phyloP scores from a whole-genome alignment of 2,113 vertebrate genomes.

The Mesitornis unicolor region DNA sequence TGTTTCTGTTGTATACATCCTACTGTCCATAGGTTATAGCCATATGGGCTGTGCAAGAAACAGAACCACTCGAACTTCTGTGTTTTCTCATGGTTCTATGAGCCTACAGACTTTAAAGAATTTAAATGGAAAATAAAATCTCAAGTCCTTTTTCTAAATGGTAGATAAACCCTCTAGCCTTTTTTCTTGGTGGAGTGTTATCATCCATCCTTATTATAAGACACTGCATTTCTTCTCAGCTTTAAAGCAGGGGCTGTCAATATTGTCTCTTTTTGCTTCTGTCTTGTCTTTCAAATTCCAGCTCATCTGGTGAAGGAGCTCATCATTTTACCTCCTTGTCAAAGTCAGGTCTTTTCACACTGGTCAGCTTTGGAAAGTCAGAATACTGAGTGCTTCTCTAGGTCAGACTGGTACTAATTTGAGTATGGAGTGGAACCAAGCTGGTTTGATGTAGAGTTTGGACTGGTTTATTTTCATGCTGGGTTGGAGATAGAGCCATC shows the following conservation, averaged over 20 bases:
- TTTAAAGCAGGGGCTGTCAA: neutral
- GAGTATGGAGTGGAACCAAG: constrained; percentile 42
- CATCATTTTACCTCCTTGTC: neutral
- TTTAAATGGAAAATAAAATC: constrained; percentile 35
- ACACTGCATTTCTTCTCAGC: constrained; percentile 24
- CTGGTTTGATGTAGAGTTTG: constrained; percentile 42
- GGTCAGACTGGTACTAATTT: constrained; percentile 47
- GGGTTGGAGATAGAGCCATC: constrained; percentile 51
- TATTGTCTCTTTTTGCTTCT: constrained; percentile 36
- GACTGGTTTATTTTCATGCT: constrained; percentile 59
- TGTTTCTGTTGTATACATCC: neutral
- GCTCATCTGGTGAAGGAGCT: constrained; percentile 10
- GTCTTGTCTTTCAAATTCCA: constrained; percentile 45
- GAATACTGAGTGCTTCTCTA: constrained; percentile 38
- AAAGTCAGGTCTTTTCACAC: constrained; percentile 21
- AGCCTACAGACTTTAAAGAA: neutral
- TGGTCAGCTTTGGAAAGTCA: constrained; percentile 49
- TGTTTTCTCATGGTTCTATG: constrained; percentile 27
- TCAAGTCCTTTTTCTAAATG: constrained; percentile 42
- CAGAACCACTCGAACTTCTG: neutral
- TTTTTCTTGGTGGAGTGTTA: constrained; percentile 7
- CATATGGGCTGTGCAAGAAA: neutral
- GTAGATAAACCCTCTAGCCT: neutral
- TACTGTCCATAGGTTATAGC: neutral
- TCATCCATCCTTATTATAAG: neutral